phyloP scores from a whole-genome alignment of 64 coral and sea anemone genomes.

The Exaiptasia diaphana region DNA sequence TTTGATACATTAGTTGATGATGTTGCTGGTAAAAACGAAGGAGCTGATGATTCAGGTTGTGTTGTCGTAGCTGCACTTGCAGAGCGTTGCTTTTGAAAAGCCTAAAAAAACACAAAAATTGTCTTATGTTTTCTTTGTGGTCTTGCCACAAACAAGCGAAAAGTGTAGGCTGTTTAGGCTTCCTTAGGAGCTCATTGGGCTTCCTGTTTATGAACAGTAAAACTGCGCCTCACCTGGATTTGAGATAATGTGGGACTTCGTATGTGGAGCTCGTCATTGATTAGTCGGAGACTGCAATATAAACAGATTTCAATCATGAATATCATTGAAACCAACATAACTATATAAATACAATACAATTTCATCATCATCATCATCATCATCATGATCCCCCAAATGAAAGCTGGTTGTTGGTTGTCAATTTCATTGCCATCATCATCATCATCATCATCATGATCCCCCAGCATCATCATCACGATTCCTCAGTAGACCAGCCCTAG shows the following conservation, averaged over 20 bases:
- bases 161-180: no score
- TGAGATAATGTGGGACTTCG: conserved; percentile 54
- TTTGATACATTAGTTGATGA: neutral
- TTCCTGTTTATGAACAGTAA: no score
- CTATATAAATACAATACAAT: no score
- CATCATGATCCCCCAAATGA: neutral
- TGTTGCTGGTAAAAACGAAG: neutral
- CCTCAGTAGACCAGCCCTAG: neutral
- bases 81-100: neutral
- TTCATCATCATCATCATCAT: neutral
- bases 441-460: neutral
- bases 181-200: no score
- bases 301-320: neutral
- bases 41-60: neutral
- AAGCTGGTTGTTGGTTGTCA: no score
- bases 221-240: conserved; percentile 63
- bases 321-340: neutral
- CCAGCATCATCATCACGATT: neutral
- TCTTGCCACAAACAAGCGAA: no score
- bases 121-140: neutral
- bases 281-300: conserved; percentile 56
- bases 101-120: neutral
- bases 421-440: neutral
- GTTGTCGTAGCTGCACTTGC: neutral
- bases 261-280: conserved; percentile 82